Evolutionary conservation across 2,113 vertebrate genomes (phyloP), one percentile per base, ranked within the genome.

Genomic region (Psittacula cyanocephala): DNA sequence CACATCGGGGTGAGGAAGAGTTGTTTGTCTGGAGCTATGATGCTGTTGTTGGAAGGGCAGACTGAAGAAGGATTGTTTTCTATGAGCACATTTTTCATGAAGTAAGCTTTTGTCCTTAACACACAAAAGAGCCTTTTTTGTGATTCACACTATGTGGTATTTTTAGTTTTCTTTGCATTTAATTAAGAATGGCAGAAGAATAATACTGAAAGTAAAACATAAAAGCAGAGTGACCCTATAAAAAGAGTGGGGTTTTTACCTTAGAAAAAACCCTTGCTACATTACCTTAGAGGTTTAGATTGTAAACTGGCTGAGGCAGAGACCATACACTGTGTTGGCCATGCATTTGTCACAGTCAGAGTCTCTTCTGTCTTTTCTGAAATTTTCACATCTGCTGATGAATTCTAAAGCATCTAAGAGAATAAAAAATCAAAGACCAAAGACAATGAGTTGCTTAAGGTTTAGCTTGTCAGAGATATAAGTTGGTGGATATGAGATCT

Each of bases 61-160:
- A 93, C 93, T 89, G 78, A 93, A 84, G 70, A 33, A 46, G 65
- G 43, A 96, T 96, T 96, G 89, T 96, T 91, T 93, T 3, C 3
- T 71, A 14, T 60, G 35, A 89, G 78, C 84, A 87, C 47, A 68
- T 63, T 88, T 89, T 78, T 71, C 52, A 71, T 91, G 79, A 95
- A 95, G 52, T 62, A 46, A 88, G 39, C 93, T 96, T 96, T 96
- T 96, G 91, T 96, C 63, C 81, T 89, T 55, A 41, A 62, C 46
- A 44, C 59, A 92, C 43, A 95, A 77, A 94, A 60, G 14, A 35
- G 43, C 43, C 23, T 55, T 71, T 91, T 70, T 33, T 49, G 52
- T 89, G 41, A 78, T 78, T 78, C 49, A 59, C 29, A 7, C n/a
- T 59, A 18, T 79, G 71, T 74, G 72, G 47, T 83, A 77, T 92